These are phyloP conservation scores for Choloepus didactylus DNA, from an alignment of 2,797 vertebrate genomes.

Conservation along the genomic window DNA sequence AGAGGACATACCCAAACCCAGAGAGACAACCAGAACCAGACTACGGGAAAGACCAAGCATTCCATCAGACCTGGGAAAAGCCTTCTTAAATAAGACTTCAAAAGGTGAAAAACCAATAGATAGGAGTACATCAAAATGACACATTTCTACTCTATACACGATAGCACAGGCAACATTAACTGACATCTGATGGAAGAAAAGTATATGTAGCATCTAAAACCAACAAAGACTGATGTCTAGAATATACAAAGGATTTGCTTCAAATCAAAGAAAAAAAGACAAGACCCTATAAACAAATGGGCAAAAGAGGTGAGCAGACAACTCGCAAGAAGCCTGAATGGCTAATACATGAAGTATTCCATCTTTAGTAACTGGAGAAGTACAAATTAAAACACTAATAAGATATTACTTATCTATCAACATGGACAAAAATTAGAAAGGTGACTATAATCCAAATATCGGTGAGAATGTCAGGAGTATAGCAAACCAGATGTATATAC, in stretches of 20 bases:
- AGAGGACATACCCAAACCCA: not conserved
- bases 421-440: not conserved
- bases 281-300: not conserved
- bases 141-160: not conserved
- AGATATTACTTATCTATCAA: not conserved
- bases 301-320: conserved; percentile 3
- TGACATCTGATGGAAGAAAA: not conserved
- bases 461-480: not conserved
- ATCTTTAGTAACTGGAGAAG: not conserved
- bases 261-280: not conserved
- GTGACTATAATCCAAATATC: not conserved
- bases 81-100: not conserved
- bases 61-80: not conserved
- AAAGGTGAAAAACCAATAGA: not conserved
- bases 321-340: not conserved
- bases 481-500: too few relatives aligned
- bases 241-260: not conserved
- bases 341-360: not conserved
- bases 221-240: not conserved
- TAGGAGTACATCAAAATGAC: not conserved
- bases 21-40: not conserved
- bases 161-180: not conserved
- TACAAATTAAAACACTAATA: not conserved
- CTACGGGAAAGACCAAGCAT: not conserved
- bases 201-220: not conserved